Percentiles rank a stretch among this genome's conserved stretches.
Conservation (phyloP, 37 sponge, comb jelly and placozoan genomes). For the Cladorhizidae sp. region DNA sequence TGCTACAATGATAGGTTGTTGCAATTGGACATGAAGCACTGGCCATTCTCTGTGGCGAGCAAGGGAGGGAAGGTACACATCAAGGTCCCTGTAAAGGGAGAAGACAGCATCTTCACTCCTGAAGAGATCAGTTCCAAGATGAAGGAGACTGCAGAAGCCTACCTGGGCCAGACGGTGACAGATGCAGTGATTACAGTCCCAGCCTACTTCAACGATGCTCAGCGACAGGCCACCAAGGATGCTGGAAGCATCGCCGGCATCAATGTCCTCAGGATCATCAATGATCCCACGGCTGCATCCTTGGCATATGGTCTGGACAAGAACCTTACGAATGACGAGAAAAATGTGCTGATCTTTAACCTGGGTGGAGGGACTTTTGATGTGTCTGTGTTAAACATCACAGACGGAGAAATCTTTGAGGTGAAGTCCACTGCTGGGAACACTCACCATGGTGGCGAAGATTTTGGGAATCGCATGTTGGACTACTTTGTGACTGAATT, state of each 20-base stretch:
- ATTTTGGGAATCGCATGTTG: constrained; percentile 96
- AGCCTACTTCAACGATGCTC: constrained; percentile 96
- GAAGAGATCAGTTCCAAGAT: constrained; percentile 94
- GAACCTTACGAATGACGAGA: constrained; percentile 62
- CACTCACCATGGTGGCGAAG: constrained; percentile 95
- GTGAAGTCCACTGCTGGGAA: constrained; percentile 92
- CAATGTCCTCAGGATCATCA: constrained; percentile 93
- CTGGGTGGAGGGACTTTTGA: constrained; percentile 97
- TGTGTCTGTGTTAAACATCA: constrained; percentile 88
- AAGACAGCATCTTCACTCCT: constrained; percentile 73
- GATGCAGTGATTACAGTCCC: constrained; percentile 97
- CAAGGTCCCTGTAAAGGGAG: constrained; percentile 73
- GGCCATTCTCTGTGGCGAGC: constrained; percentile 89
- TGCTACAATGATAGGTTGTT: constrained; percentile 76
- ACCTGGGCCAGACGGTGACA: constrained; percentile 66
- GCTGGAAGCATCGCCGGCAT: constrained; percentile 94
- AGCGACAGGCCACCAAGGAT: constrained; percentile 95
- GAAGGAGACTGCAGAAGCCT: constrained; percentile 96
- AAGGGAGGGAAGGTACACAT: constrained; percentile 81
- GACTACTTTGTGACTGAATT: too few species aligned
- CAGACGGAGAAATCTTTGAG: constrained; percentile 89
- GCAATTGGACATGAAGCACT: constrained; percentile 85
- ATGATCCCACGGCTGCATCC: constrained; percentile 96
- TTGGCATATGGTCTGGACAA: constrained; percentile 97
- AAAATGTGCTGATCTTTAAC: constrained; percentile 94